These are phyloP conservation scores for Drosophila arawakana DNA, from an alignment of 1,140 invertebrate species.

Conservation along the genomic window DNA sequence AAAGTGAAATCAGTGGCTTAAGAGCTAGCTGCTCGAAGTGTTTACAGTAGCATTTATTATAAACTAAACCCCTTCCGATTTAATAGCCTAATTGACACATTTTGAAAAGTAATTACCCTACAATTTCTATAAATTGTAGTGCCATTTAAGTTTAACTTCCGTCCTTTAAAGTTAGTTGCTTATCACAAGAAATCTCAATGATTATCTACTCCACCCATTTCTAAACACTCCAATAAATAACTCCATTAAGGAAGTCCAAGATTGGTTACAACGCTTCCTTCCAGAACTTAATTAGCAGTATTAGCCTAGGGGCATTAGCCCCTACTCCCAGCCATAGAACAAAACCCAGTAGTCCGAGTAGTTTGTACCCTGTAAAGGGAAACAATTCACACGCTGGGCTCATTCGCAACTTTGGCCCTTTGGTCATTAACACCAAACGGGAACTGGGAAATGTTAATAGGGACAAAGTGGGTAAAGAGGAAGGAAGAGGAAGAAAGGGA, in stretches of 20 bases:
- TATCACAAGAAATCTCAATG: too few species aligned
- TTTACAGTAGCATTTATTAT: too few species aligned
- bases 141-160: too few species aligned
- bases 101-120: too few species aligned
- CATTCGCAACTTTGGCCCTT: conserved; percentile 12
- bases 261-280: conserved; percentile 29
- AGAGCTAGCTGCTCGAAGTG: too few species aligned
- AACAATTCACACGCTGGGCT: conserved; percentile 48
- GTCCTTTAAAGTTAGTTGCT: too few species aligned
- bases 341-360: background rate
- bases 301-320: conserved; percentile 21
- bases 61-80: too few species aligned
- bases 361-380: conserved; percentile 7
- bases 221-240: background rate
- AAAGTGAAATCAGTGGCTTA: too few species aligned
- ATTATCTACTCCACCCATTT: background rate
- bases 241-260: conserved; percentile 44
- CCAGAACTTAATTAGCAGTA: conserved; percentile 46
- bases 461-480: background rate
- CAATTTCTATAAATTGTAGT: too few species aligned
- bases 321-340: background rate
- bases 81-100: too few species aligned
- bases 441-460: background rate
- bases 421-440: conserved; percentile 40
- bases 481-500: background rate